Evolutionary conservation across 2,888 invertebrate species (phyloP).

Genomic region (Amphipoea lucens): DNA sequence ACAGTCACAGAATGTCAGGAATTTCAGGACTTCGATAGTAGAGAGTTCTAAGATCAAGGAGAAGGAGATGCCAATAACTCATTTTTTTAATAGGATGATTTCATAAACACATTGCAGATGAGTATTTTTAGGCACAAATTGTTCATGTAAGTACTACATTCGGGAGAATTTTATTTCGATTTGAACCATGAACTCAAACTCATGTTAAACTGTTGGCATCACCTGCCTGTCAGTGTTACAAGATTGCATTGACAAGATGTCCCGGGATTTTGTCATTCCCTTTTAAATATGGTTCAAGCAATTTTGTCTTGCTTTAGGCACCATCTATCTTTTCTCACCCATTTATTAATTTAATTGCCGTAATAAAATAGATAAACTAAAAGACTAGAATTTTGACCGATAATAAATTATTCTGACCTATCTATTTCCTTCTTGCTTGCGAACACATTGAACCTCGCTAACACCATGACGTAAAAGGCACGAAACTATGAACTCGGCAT

Average conservation of each 20-base stretch:
- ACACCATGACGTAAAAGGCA: slow-evolving; percentile 3
- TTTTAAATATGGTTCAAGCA: not conserved
- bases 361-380: slow-evolving; percentile 5
- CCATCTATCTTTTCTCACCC: not conserved
- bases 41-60: not conserved
- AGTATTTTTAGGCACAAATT: slow-evolving; percentile 7
- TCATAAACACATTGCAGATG: not conserved
- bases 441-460: slow-evolving; percentile 40
- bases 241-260: slow-evolving; percentile 8
- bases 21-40: not conserved
- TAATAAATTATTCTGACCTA: slow-evolving; percentile 34
- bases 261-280: not conserved
- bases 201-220: slow-evolving; percentile 22
- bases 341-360: not conserved
- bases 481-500: slow-evolving; percentile 30
- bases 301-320: not conserved
- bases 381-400: slow-evolving; percentile 16
- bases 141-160: not conserved
- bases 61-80: not conserved
- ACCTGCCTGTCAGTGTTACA: slow-evolving; percentile 27
- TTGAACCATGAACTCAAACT: not conserved
- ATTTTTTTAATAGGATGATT: not conserved
- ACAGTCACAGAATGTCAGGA: not conserved
- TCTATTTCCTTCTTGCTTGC: slow-evolving; percentile 35
- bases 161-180: slow-evolving; percentile 1